Base-by-base conservation (phyloP, 2,797 vertebrate species). In the Cebuella pygmaea region DNA sequence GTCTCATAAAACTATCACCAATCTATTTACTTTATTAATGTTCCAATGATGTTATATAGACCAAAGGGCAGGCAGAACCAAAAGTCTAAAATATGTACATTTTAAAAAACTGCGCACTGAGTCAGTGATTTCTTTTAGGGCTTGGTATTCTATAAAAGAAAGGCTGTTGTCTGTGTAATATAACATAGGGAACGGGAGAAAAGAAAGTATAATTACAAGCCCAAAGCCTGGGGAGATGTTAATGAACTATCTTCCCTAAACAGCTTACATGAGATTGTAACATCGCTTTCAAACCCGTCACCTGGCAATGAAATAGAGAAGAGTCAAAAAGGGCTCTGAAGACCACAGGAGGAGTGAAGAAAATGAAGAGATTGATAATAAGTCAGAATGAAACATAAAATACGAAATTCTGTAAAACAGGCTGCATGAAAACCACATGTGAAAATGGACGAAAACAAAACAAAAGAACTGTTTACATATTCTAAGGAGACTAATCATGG, bases 341-440 rank as follows among this genome's bases (percentile, higher is more conserved):
- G 67, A 88, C 26, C 57, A 86, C 12, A 86, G 50, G 41, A 91
- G 15, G 15, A 88, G 33, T 33, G 75, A 83, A 61, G 75, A 93
- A 86, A 90, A 84, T 30, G 36, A 88, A 79, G 30, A 52, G 36
- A n/a, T 2, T 87, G 17, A 84, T 48, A 36, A 57, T 80, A 76
- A 64, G 83, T 86, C 80, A 86, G 59, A 12, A 90, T 36, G 27
- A 84, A 81, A 39, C 7, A 64, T 22, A 41, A 91, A 95, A 70
- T 88, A 26, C 27, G 50, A 92, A 57, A 86, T 86, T 91, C 61
- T 22, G 7, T 86, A 95, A 75, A 94, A 90, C 8, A 95, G 39
- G 33, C 33, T 93, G 11, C 46, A 70, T 26, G 33, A 90, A 88
- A 89, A 64, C 27, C 36, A n/a, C 33, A 81, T 33, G 22, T 70